A percentile compares a stretch with the other conserved stretches of the same genome.
These are phyloP conservation scores for Lithobates pipiens DNA, from an alignment of 2,797 vertebrate species.

Conservation along the genomic window DNA sequence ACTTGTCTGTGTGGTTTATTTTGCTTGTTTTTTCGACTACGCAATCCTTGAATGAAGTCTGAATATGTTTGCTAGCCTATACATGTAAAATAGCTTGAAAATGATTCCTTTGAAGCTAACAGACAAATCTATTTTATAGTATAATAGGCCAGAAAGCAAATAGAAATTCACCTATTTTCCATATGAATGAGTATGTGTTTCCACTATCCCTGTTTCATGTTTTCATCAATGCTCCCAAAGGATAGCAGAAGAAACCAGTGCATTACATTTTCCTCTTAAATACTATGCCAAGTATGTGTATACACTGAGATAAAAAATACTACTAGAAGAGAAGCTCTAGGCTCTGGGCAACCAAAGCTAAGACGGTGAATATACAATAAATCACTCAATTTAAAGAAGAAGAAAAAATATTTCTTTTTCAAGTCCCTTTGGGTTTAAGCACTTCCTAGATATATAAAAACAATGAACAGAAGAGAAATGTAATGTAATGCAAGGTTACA, in stretches of 20 bases:
- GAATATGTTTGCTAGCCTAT: neutral
- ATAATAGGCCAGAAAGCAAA: constrained; percentile 39
- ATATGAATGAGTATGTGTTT: constrained; percentile 37
- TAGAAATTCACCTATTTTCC: constrained; percentile 34
- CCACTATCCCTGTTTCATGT: constrained; percentile 1
- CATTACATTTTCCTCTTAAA: constrained; percentile 33
- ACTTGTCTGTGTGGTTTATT: no score
- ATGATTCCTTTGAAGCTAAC: constrained; percentile 17
- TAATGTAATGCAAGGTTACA: neutral
- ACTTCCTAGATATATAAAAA: neutral
- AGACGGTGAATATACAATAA: constrained; percentile 13
- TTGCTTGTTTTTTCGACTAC: neutral
- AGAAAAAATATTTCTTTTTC: neutral
- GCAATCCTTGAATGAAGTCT: constrained; percentile 1
- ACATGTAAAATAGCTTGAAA: constrained; percentile 21
- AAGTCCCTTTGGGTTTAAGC: no score
- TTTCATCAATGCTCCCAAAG: constrained; percentile 20
- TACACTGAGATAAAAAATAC: constrained; percentile 20
- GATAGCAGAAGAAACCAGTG: neutral
- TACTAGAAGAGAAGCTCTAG: constrained; percentile 1
- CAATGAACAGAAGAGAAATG: neutral
- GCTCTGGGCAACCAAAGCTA: neutral
- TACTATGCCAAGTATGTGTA: constrained; percentile 25
- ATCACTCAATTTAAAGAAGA: constrained; percentile 27
- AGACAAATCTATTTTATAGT: constrained; percentile 40